Conservation (phyloP, 2,888 invertebrate species). For the Alviniconcha strummeri region DNA sequence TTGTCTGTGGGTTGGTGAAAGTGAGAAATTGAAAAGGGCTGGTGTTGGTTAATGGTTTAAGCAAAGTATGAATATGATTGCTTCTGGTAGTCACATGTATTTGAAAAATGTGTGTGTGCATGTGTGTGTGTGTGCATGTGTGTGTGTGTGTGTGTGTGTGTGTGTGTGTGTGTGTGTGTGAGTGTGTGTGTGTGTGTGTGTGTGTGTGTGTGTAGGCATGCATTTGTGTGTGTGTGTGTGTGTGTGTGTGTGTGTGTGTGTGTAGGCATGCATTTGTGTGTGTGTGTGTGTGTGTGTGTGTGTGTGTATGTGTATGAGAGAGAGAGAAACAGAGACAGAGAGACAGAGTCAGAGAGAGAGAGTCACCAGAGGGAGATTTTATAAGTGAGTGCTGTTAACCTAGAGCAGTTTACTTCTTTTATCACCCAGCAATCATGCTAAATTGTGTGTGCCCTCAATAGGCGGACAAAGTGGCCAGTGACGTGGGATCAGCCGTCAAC, state of each 20-base stretch:
- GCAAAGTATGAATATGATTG: neutral
- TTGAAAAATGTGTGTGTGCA: neutral
- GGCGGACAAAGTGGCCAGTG: constrained; percentile 64
- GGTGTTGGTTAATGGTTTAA: neutral
- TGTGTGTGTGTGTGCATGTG: constrained; percentile 11
- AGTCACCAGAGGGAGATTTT: too few relatives aligned
- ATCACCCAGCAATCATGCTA: too few relatives aligned
- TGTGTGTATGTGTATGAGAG: too few relatives aligned
- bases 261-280: too few relatives aligned
- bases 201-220: too few relatives aligned
- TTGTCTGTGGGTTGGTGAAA: neutral
- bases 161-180: neutral
- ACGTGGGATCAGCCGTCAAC: constrained; percentile 64
- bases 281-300: too few relatives aligned
- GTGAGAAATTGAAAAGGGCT: neutral
- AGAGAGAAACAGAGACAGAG: too few relatives aligned
- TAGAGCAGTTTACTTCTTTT: too few relatives aligned
- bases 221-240: too few relatives aligned
- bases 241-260: too few relatives aligned
- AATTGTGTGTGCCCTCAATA: constrained; percentile 24
- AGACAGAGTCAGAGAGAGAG: too few relatives aligned
- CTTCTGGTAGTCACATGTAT: neutral
- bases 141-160: constrained; percentile 1
- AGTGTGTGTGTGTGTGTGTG: neutral
- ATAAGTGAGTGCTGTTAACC: too few relatives aligned